A percentile compares a stretch with the other conserved stretches of the same genome.
phyloP scores from a whole-genome alignment of 2,113 vertebrate species.

The Sialia sialis region DNA sequence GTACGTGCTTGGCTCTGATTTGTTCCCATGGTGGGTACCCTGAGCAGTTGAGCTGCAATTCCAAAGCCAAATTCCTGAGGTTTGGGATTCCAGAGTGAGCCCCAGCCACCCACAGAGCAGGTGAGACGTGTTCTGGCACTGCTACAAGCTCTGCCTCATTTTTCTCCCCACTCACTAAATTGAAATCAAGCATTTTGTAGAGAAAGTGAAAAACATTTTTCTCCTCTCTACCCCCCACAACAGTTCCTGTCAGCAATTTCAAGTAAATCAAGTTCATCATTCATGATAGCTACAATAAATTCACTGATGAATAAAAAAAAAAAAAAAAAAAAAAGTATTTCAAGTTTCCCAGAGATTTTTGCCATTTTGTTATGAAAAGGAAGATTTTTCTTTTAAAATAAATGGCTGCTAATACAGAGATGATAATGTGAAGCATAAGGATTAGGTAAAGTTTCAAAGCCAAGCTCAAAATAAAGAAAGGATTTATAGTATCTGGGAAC shows the following conservation, averaged over 20 bases:
- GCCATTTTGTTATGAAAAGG: neutral
- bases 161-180: neutral
- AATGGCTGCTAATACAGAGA: neutral
- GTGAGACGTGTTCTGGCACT: neutral
- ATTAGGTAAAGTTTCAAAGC: neutral
- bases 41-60: neutral
- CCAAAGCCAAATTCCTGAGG: neutral
- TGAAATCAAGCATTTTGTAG: neutral
- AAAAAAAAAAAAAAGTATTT: neutral
- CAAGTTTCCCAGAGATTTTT: neutral
- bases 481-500: neutral
- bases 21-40: neutral
- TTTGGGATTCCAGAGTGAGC: neutral
- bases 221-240: fast-evolving
- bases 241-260: neutral
- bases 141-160: neutral
- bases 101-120: fast-evolving
- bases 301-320: neutral
- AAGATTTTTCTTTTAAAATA: neutral
- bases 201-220: neutral
- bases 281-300: neutral
- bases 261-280: neutral
- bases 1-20: neutral
- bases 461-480: neutral
- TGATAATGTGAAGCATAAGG: neutral